Evolutionary conservation across 2,797 vertebrate species (phyloP), one percentile per base, ranked within the genome.

Genomic region (Halcyon leucocephala): DNA sequence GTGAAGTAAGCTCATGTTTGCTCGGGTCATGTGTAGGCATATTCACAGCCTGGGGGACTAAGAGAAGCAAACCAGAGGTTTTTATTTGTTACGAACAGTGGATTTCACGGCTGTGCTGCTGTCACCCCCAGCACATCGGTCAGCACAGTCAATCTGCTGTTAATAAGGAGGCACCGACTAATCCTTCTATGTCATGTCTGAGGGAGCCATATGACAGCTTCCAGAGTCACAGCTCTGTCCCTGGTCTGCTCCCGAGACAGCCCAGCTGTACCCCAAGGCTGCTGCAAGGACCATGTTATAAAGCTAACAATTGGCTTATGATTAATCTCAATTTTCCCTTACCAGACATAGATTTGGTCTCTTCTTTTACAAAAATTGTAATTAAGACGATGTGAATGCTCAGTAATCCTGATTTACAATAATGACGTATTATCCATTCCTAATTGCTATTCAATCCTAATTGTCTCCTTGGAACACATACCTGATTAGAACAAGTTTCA

Each of bases 381-480:
- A 85, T 86, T 90, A 77, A 41, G 33, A 13, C 19, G 10, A 82
- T 54, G 26, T 20, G 66, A 89, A 74, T 73, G 44, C 29, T 93
- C 67, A 82, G 82, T 90, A 89, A 94, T 84, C 74, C 73, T 70
- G 60, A 80, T 73, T 69, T 91, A 54, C 41, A 64, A 46, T 77
- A 91, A 94, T 61, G 57, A 48, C 41, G 64, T 77, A 64, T 79
- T 88, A 86, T 84, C 70, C 46, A 52, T 84, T 86, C 48, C 35
- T 94, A 90, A 94, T 80, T 89, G 78, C 52, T 80, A 14, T 46
- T 88, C 80, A 86, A 33, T 80, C 48, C 31, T 82, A 77, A 92
- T 65, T 77, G 37, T 79, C 26, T 93, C 44, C 64, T 71, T 64
- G 67, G 28, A 73, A 52, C 41, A 26, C 0, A 0, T 14, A 80